Percentiles rank a stretch among this genome's conserved stretches.
These are phyloP conservation scores for Eurystomus gularis DNA, from an alignment of 2,113 vertebrate genomes.

Conservation along the genomic window DNA sequence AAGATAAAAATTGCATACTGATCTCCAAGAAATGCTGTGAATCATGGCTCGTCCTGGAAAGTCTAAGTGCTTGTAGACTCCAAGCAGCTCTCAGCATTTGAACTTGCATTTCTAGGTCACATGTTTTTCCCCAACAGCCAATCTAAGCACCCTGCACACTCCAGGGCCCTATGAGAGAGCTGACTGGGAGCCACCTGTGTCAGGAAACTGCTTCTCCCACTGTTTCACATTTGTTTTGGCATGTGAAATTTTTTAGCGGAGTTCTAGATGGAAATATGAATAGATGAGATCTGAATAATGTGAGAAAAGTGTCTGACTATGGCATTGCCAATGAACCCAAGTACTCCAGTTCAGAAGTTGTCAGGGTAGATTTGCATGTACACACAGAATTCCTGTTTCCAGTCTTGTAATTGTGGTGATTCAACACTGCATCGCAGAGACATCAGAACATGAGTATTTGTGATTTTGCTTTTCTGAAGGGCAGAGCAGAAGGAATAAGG, in stretches of 20 bases:
- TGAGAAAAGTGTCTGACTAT: not conserved
- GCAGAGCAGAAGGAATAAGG: not conserved
- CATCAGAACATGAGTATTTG: not conserved
- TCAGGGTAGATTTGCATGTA: rapidly evolving
- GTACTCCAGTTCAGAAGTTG: not conserved
- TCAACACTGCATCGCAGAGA: rapidly evolving
- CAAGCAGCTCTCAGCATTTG: not conserved
- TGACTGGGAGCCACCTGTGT: not conserved
- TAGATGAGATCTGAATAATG: not conserved
- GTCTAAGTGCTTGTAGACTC: not conserved
- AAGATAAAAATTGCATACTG: not conserved
- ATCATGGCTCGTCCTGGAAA: not conserved
- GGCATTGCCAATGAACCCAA: not conserved
- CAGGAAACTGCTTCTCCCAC: not conserved
- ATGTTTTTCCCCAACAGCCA: not conserved
- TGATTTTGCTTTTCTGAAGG: not conserved
- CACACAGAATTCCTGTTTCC: not conserved
- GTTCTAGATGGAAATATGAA: not conserved
- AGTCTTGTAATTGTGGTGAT: not conserved
- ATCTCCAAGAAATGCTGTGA: not conserved
- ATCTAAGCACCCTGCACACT: not conserved
- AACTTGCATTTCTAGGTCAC: not conserved
- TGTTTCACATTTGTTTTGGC: not conserved
- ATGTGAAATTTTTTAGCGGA: not conserved
- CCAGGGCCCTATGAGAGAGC: not conserved